These are phyloP conservation scores for Griposia aprilina DNA, from an alignment of 2,888 invertebrate species.

Conservation along the genomic window DNA sequence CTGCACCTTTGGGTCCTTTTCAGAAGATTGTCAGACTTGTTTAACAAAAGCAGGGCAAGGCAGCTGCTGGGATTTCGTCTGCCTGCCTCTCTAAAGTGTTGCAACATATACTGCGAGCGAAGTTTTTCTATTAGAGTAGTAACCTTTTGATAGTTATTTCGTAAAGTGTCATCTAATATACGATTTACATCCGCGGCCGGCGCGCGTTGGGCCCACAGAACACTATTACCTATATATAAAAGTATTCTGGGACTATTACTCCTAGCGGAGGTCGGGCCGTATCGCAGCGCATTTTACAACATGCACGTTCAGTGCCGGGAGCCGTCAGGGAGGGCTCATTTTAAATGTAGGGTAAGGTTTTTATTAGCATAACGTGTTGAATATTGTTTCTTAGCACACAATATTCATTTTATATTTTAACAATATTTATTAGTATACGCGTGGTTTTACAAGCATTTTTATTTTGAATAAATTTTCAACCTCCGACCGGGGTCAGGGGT, in stretches of 20 bases:
- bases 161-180: neutral
- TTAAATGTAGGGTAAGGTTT: too few species aligned
- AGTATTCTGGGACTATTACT: too few species aligned
- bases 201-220: neutral
- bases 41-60: neutral
- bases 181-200: neutral
- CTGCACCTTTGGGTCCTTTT: slow-evolving; percentile 15
- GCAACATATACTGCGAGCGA: neutral
- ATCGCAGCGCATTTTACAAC: neutral
- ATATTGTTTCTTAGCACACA: too few species aligned
- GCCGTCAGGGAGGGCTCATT: too few species aligned
- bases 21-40: neutral
- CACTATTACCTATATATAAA: too few species aligned
- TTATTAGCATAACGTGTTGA: too few species aligned
- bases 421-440: too few species aligned
- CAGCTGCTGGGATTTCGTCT: neutral
- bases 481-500: too few species aligned
- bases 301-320: neutral
- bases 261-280: neutral
- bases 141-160: neutral
- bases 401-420: too few species aligned
- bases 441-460: too few species aligned
- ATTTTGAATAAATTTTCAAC: too few species aligned
- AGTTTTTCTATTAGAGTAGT: neutral
- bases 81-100: neutral